A percentile compares a stretch with the other conserved stretches of the same genome.
phyloP scores from a whole-genome alignment of 2,797 vertebrate species.

The Pipistrellus kuhlii region DNA sequence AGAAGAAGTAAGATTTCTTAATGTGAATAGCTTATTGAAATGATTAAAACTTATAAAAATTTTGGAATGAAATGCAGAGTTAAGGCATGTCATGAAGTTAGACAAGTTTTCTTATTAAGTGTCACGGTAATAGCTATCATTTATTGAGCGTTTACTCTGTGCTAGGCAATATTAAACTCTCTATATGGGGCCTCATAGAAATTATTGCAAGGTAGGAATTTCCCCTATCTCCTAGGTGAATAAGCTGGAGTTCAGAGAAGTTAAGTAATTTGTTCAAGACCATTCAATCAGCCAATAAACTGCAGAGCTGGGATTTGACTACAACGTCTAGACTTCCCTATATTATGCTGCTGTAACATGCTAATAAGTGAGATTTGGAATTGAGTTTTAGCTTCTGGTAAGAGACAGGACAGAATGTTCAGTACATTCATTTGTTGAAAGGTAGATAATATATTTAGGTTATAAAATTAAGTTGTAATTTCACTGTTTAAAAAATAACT shows the following conservation, averaged over 20 bases:
- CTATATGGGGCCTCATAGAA: neutral
- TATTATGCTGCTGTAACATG: neutral
- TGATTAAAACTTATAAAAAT: slow-evolving; percentile 25
- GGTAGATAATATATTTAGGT: slow-evolving; percentile 39
- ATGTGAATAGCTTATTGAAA: slow-evolving; percentile 59
- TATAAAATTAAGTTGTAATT: slow-evolving; percentile 65
- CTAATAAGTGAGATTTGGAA: slow-evolving; percentile 50
- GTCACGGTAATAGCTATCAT: slow-evolving; percentile 23
- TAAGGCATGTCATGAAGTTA: slow-evolving; percentile 37
- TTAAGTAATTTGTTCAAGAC: slow-evolving; percentile 14
- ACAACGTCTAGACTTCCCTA: neutral
- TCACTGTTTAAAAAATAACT: slow-evolving; percentile 57
- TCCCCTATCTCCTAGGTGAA: neutral
- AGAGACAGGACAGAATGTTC: slow-evolving; percentile 19
- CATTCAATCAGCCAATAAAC: neutral
- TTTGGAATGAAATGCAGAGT: slow-evolving; percentile 52
- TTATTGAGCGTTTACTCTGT: neutral
- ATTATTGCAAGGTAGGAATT: slow-evolving; percentile 12
- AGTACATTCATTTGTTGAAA: slow-evolving; percentile 28
- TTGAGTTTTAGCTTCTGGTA: slow-evolving; percentile 48
- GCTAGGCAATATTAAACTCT: neutral
- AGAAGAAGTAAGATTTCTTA: slow-evolving; percentile 38
- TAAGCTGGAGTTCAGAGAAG: slow-evolving; percentile 4
- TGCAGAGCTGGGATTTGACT: slow-evolving; percentile 34
- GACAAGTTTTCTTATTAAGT: neutral